Conservation (phyloP, 2,797 vertebrate genomes). For the Lithobates pipiens region DNA sequence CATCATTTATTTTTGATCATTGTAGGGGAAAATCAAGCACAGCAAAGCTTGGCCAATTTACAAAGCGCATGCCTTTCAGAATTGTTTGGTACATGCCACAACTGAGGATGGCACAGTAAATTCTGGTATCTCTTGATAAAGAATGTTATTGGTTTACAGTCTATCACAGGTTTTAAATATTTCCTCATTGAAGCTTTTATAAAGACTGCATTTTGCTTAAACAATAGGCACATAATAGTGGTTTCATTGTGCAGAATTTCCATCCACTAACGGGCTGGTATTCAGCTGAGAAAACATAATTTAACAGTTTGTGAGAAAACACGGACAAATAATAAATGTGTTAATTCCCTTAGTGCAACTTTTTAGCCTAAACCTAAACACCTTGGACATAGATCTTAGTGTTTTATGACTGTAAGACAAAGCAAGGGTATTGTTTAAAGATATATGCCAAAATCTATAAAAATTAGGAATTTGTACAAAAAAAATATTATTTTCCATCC, state of each 20-base stretch:
- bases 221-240: background rate
- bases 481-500: background rate
- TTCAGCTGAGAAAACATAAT: constrained; percentile 49
- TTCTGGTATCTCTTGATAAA: background rate
- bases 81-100: too few relatives aligned
- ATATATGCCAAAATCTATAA: background rate
- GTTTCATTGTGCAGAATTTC: background rate
- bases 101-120: too few relatives aligned
- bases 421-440: background rate
- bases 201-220: background rate
- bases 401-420: constrained; percentile 24
- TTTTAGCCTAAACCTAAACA: background rate
- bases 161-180: too few relatives aligned
- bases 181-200: too few relatives aligned
- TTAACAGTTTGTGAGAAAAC: constrained; percentile 11
- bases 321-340: constrained; percentile 5
- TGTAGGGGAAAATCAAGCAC: too few relatives aligned
- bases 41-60: too few relatives aligned
- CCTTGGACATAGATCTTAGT: background rate
- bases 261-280: constrained; percentile 17
- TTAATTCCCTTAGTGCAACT: constrained; percentile 1
- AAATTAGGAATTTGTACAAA: background rate
- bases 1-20: too few relatives aligned
- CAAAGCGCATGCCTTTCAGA: too few relatives aligned
- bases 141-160: background rate